Conservation (phyloP, 1,140 invertebrate genomes). For the Micrasema longulum region DNA sequence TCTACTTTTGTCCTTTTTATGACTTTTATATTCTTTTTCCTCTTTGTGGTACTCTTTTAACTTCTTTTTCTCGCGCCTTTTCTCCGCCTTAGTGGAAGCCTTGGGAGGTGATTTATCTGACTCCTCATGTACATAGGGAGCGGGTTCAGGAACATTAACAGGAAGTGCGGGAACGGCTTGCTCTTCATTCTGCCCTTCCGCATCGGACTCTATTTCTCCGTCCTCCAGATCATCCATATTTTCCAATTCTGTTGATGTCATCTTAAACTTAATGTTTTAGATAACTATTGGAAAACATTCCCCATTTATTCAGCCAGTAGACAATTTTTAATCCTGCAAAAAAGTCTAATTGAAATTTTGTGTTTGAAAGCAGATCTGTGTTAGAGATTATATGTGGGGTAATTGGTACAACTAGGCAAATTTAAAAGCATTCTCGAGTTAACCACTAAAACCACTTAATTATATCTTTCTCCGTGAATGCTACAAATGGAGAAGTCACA, state of each 20-base stretch:
- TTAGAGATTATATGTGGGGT: no score
- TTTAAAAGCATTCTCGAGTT: no score
- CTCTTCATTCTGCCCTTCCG: conserved; percentile 63
- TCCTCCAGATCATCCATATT: conserved; percentile 70
- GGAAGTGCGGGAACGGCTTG: conserved; percentile 50
- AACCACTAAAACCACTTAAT: no score
- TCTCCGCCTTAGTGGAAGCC: conserved; percentile 20
- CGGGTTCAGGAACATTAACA: background rate
- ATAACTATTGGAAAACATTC: background rate
- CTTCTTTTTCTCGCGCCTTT: conserved; percentile 56
- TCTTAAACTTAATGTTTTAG: conserved; percentile 43
- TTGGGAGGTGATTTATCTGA: conserved; percentile 49
- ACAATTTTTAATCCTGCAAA: conserved; percentile 14
- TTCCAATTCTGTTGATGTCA: conserved; percentile 58
- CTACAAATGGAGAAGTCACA: no score
- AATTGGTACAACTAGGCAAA: no score
- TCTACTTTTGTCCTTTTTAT: conserved; percentile 61
- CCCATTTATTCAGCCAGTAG: background rate
- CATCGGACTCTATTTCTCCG: conserved; percentile 72
- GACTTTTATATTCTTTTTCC: conserved; percentile 60
- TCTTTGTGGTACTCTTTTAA: conserved; percentile 65
- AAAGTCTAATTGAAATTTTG: no score
- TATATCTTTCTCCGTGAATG: no score
- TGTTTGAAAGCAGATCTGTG: no score
- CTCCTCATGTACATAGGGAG: conserved; percentile 48